Conservation (phyloP, 2,888 invertebrate genomes). For the Caenorhabditis angaria region DNA sequence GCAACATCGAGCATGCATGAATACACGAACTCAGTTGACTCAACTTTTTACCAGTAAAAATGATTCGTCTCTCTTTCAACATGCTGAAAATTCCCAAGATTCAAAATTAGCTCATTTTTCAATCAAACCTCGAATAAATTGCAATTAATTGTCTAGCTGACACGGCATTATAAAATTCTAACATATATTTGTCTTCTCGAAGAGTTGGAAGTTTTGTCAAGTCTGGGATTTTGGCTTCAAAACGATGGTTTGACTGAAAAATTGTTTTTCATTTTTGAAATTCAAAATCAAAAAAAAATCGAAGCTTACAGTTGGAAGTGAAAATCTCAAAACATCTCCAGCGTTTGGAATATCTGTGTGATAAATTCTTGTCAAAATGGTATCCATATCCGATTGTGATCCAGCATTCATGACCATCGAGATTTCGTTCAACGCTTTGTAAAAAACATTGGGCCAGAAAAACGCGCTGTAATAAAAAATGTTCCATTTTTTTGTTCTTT, state of each 20-base stretch:
- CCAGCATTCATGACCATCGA: slow-evolving; percentile 79
- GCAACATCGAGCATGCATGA: slow-evolving; percentile 90
- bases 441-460: slow-evolving; percentile 96
- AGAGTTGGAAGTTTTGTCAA: slow-evolving; percentile 88
- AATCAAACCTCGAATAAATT: slow-evolving; percentile 82
- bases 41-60: slow-evolving; percentile 88
- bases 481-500: slow-evolving; percentile 5
- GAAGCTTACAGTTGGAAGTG: neutral
- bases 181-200: slow-evolving; percentile 93
- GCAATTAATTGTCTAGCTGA: slow-evolving; percentile 92
- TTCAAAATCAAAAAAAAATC: neutral
- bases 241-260: slow-evolving; percentile 27
- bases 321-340: slow-evolving; percentile 45
- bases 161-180: slow-evolving; percentile 97
- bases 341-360: slow-evolving; percentile 66
- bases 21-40: slow-evolving; percentile 85
- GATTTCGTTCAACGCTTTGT: slow-evolving; percentile 84
- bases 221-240: slow-evolving; percentile 78
- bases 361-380: slow-evolving; percentile 65
- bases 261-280: neutral
- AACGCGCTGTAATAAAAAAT: slow-evolving; percentile 81
- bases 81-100: slow-evolving; percentile 76
- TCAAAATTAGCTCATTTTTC: neutral
- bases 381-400: slow-evolving; percentile 55
- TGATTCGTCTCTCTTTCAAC: slow-evolving; percentile 90